Evolutionary conservation across 2,113 vertebrate species (phyloP), one percentile per base, ranked within the genome.

Genomic region (Larimichthys polyactis): DNA sequence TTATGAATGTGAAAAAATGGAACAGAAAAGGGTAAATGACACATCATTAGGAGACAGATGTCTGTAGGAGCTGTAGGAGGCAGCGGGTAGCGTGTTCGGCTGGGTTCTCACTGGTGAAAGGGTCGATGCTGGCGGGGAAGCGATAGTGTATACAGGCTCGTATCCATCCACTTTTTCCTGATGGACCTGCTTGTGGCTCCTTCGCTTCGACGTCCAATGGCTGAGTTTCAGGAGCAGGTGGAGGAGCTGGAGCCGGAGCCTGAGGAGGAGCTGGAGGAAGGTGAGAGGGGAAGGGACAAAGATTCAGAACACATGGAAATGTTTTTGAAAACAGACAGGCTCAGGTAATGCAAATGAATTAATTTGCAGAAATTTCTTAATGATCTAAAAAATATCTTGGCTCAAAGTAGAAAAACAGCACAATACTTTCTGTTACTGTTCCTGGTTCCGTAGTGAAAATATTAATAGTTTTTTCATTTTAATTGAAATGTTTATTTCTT

Each of bases 41-140:
- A 59, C 36, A 51, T 32, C 20, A 46, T 44, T 2, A 65, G 63
- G 11, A 52, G 64, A 75, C 48, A 0, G 51, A 22, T 64, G 48
- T 40, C 15, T 66, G 65, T 40, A 29, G 0, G 12, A 2, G 16
- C 40, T 64, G 27, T 19, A 20, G 15, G 63, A 54, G 54, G 95
- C 85, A 1, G 0, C 15, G 1, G 48, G 63, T 20, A 66, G 60
- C 0, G n/a, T 43, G 22, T 20, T 43, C 59, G 60, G 70, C 40
- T 24, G 81, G 78, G 54, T 74, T 89, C 97, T 97, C 92, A 99
- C 98, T 98, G 91, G 97, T 98, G 69, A 98, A 96, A 0, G 98
- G 97, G 91, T 99, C 98, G 3, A 99, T 99, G 94, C 97, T 99
- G 91, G 96, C 90, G 40, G 98, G 98, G 88, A 99, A 96, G 70